Conservation (phyloP, 53 echinoderm and acorn worm species). For the Arbacia lixula region DNA sequence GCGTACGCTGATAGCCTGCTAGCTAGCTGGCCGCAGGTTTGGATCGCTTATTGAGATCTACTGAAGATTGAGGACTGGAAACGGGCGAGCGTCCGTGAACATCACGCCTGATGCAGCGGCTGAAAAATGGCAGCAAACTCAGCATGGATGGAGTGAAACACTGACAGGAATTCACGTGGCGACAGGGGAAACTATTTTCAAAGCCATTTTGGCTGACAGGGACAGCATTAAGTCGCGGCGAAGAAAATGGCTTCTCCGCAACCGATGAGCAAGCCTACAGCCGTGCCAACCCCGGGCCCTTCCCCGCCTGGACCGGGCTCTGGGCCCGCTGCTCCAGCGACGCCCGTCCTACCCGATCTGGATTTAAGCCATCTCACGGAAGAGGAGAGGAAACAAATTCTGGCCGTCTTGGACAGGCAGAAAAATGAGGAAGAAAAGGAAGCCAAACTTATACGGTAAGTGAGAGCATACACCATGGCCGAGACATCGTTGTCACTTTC, state of each 20-base stretch:
- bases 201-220: constrained; percentile 58
- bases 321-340: constrained; percentile 23
- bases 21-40: no score
- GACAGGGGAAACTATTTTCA: constrained; percentile 39
- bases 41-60: constrained; percentile 17
- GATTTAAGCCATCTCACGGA: constrained; percentile 95
- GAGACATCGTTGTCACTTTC: not conserved
- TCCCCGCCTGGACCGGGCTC: constrained; percentile 45
- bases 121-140: constrained; percentile 38
- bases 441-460: constrained; percentile 88
- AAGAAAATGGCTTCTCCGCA: constrained; percentile 56
- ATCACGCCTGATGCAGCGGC: constrained; percentile 50
- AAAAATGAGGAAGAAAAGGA: constrained; percentile 94
- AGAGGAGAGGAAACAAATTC: constrained; percentile 88
- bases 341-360: constrained; percentile 70
- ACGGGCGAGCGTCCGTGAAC: constrained; percentile 24
- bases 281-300: constrained; percentile 55
- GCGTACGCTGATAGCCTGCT: not conserved
- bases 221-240: constrained; percentile 32
- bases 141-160: constrained; percentile 47
- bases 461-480: no score
- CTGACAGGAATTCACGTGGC: constrained; percentile 45
- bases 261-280: constrained; percentile 45
- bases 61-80: constrained; percentile 27
- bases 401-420: constrained; percentile 91